Conservation (phyloP, 2,113 vertebrate species). For the Penelope pileata region DNA sequence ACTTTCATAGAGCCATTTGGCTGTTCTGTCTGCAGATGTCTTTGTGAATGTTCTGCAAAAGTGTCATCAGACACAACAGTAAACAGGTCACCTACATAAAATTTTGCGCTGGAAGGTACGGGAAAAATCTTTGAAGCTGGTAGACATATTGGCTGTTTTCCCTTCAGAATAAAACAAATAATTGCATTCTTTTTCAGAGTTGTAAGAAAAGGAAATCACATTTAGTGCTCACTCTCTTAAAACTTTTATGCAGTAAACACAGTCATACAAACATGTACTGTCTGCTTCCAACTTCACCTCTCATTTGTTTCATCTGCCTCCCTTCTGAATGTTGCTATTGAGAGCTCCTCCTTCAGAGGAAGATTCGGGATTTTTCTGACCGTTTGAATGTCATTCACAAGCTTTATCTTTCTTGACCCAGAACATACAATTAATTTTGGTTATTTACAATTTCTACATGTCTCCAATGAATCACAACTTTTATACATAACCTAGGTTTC, state of each 20-base stretch:
- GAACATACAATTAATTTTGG: slow-evolving; percentile 13
- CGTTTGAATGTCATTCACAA: not conserved
- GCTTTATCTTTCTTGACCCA: slow-evolving; percentile 16
- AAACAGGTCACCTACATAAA: not conserved
- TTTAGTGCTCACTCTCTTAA: not conserved
- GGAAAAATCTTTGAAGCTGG: not conserved
- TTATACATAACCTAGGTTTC: not conserved
- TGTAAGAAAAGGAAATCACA: not conserved
- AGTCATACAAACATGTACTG: not conserved
- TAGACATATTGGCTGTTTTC: not conserved
- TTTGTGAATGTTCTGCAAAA: not conserved
- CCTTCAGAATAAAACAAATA: not conserved
- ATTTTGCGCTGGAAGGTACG: not conserved
- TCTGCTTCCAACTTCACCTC: not conserved
- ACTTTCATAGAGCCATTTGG: not conserved
- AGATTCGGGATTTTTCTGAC: not conserved
- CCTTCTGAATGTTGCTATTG: not conserved
- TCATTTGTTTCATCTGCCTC: not conserved
- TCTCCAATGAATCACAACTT: slow-evolving; percentile 5
- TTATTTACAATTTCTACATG: not conserved
- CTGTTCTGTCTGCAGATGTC: not conserved
- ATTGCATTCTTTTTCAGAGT: not conserved
- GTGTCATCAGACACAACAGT: fast-evolving
- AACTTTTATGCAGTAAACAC: not conserved
- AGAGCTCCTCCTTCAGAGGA: not conserved